A percentile compares a stretch with the other conserved stretches of the same genome.
Evolutionary conservation across 2,888 invertebrate species (phyloP).

Genomic region (Petrophora chlorosata): DNA sequence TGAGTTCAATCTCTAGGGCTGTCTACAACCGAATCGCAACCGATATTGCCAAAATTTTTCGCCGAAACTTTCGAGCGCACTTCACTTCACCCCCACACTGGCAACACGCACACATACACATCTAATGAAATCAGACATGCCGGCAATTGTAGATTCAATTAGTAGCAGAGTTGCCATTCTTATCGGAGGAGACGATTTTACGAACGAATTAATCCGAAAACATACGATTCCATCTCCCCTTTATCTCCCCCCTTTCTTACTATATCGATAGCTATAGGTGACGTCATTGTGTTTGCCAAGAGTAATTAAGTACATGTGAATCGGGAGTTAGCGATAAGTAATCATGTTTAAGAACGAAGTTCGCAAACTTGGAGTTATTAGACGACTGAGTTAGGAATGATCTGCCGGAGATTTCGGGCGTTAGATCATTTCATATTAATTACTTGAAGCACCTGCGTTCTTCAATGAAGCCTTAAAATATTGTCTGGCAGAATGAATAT

Average conservation of each 20-base stretch:
- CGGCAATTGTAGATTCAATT: conserved; percentile 83
- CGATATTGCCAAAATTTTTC: conserved; percentile 50
- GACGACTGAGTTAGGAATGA: conserved; percentile 24
- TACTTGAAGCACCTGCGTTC: conserved; percentile 11
- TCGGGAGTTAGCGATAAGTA: conserved; percentile 52
- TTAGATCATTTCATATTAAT: conserved; percentile 18
- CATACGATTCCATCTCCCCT: conserved; percentile 80
- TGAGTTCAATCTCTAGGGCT: conserved; percentile 32
- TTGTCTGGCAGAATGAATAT: neutral
- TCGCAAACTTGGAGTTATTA: conserved; percentile 32
- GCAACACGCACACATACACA: conserved; percentile 55
- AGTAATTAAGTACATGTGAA: conserved; percentile 78
- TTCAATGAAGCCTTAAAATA: neutral
- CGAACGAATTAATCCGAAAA: conserved; percentile 84
- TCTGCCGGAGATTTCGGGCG: conserved; percentile 15
- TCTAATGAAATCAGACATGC: conserved; percentile 81
- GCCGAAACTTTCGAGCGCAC: conserved; percentile 48
- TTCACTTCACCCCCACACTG: conserved; percentile 42
- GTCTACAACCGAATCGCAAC: conserved; percentile 38
- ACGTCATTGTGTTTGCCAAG: conserved; percentile 76
- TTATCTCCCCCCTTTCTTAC: conserved; percentile 58
- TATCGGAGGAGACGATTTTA: conserved; percentile 82
- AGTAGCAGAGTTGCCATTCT: conserved; percentile 82
- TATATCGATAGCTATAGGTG: conserved; percentile 55
- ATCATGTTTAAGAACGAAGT: conserved; percentile 33